Conservation (phyloP, 2,797 vertebrate species). For the Leuciscus waleckii region DNA sequence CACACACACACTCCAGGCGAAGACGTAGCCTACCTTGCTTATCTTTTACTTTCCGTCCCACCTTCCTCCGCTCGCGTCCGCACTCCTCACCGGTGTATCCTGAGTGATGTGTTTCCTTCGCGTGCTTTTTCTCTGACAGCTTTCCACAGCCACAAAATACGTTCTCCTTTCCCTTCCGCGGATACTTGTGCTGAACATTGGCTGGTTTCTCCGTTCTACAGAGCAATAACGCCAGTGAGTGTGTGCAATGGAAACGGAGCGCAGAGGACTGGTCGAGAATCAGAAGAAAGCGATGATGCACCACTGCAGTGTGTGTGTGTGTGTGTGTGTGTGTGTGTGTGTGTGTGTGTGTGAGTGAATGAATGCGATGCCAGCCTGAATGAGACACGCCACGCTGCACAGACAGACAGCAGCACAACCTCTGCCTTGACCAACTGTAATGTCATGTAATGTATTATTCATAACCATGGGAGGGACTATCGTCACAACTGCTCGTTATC, state of each 20-base stretch:
- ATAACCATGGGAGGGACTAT: conserved; percentile 73
- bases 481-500: conserved; percentile 75
- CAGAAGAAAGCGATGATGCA: not conserved
- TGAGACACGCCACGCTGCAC: not conserved
- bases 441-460: conserved; percentile 75
- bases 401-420: conserved; percentile 30
- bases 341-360: not conserved
- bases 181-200: not conserved
- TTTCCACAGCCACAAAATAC: not conserved
- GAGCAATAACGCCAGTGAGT: not conserved
- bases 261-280: not conserved
- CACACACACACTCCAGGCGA: no score
- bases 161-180: not conserved
- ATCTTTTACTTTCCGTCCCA: conserved; percentile 24
- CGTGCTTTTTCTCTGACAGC: conserved; percentile 30
- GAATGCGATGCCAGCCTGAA: not conserved
- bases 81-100: conserved; percentile 3
- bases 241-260: not conserved
- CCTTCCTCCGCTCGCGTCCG: conserved; percentile 22
- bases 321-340: no score
- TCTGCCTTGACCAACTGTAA: conserved; percentile 51
- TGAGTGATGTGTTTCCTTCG: not conserved
- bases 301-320: not conserved
- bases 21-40: conserved; percentile 4
- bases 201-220: not conserved